Conservation (phyloP, 1,140 invertebrate species). For the Dendrolimus punctatus region DNA sequence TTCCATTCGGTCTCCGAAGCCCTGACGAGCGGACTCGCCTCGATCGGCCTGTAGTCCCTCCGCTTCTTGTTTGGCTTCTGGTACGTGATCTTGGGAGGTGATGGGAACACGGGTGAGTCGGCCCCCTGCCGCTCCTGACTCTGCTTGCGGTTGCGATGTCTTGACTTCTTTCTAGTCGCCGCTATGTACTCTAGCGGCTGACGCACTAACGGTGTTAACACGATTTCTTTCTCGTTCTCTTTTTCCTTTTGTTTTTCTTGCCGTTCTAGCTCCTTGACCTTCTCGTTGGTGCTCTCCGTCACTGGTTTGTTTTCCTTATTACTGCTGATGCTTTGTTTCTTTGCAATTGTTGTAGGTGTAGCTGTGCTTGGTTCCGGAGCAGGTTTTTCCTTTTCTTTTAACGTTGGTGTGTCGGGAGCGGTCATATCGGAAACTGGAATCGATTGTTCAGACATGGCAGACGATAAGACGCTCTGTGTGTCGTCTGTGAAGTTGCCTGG, state of each 20-base stretch:
- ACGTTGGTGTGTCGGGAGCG: slow-evolving; percentile 56
- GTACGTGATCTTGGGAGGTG: slow-evolving; percentile 73
- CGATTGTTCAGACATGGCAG: slow-evolving; percentile 79
- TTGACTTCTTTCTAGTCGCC: slow-evolving; percentile 77
- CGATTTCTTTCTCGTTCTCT: slow-evolving; percentile 52
- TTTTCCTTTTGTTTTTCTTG: slow-evolving; percentile 34
- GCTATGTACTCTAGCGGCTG: slow-evolving; percentile 78
- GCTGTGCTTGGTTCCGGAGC: slow-evolving; percentile 17
- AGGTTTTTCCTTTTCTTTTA: slow-evolving; percentile 53
- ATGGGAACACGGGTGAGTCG: slow-evolving; percentile 76
- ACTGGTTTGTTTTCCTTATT: slow-evolving; percentile 56
- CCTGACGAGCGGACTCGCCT: slow-evolving; percentile 58
- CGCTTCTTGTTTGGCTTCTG: slow-evolving; percentile 73
- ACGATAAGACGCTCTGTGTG: slow-evolving; percentile 80
- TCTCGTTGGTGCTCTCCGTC: slow-evolving; percentile 42
- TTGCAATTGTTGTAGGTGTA: slow-evolving; percentile 19
- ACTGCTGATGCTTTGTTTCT: slow-evolving; percentile 31
- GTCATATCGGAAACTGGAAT: slow-evolving; percentile 75
- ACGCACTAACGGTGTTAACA: slow-evolving; percentile 74
- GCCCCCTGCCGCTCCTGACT: slow-evolving; percentile 73
- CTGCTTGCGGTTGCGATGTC: slow-evolving; percentile 75
- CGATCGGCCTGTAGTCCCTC: slow-evolving; percentile 70
- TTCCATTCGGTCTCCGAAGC: slow-evolving; percentile 73
- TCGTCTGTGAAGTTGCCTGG: slow-evolving; percentile 78
- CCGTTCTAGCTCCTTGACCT: slow-evolving; percentile 21